Base-by-base conservation (phyloP, 2,113 vertebrate species). In the Heteronetta atricapilla region DNA sequence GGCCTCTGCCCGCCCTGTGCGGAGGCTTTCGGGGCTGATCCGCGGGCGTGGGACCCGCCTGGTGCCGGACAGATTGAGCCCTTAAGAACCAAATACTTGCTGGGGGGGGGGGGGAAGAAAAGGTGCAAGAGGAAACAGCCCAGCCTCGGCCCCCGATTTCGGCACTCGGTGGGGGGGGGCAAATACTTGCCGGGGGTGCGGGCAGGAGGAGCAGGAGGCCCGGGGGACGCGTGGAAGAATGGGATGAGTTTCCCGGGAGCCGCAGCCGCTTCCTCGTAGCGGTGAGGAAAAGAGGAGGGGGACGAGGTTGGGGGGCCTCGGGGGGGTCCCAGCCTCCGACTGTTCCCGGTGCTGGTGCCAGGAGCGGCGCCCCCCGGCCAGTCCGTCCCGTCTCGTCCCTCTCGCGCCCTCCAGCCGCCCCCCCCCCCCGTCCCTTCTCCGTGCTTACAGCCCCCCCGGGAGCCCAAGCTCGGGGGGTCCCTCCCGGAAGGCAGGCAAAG, bases 341-440 rank as follows among this genome's bases (percentile, higher is more conserved):
- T 21, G 38, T 69, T 25, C 48, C 68, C 14, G 17, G 33, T 48
- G 46, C 46, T 10, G 15, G 59, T 62, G n/a, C 59, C 59, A 62
- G 22, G 59, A 36, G 34, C 59, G n/a, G 34, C 15, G n/a, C 34
- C 59, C n/a, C 59, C 22, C n/a, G 5, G 46, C 20, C 46, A 21
- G 8, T 13, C n/a, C 36, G 17, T 44, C 25, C 28, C 48, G 21
- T 11, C 29, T 36, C 48, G 2, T 22, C 40, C 11, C 33, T 8
- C 13, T 31, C 12, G 6, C 34, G 40, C 9, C 33, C 46, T 46
- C 46, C 19, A 46, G 46, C 46, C 46, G 46, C 46, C 4, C 19
- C 48, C 64, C 40, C 40, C 21, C 28, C 38, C 34, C 0, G 4
- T 23, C 0, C 18, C 10, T 19, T 8, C 3, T 23, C 6, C 40